Percentiles rank a stretch among this genome's conserved stretches.
These are phyloP conservation scores for Megalonaias nervosa DNA, from an alignment of 1,140 invertebrate genomes.

Conservation along the genomic window DNA sequence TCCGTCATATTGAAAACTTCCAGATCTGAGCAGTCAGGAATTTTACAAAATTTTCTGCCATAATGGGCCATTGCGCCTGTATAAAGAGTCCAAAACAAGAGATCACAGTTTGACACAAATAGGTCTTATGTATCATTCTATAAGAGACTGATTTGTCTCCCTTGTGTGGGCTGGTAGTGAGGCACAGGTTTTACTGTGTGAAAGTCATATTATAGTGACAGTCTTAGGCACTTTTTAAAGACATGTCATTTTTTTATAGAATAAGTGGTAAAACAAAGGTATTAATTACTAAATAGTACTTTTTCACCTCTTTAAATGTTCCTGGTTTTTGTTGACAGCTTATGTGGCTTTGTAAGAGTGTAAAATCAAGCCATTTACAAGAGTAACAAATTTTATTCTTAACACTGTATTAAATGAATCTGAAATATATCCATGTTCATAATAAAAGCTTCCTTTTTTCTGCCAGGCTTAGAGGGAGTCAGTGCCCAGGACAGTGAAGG, in stretches of 20 bases:
- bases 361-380: constrained; percentile 15
- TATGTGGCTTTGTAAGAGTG: constrained; percentile 20
- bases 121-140: no score
- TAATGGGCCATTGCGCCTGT: no score
- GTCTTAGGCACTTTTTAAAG: neutral
- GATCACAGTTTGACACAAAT: no score
- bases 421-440: neutral
- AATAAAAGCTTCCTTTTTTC: neutral
- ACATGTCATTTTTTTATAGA: neutral
- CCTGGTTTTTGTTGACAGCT: neutral
- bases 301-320: neutral
- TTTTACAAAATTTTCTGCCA: no score
- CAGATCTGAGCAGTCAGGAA: no score
- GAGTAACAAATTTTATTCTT: neutral
- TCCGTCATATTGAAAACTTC: no score
- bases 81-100: no score
- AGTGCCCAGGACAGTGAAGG: constrained; percentile 1
- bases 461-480: constrained; percentile 20
- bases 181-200: neutral
- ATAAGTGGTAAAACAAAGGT: neutral
- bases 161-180: no score
- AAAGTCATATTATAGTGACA: neutral
- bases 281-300: neutral
- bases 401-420: neutral
- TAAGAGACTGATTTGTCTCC: no score